These are phyloP conservation scores for Teleogryllus occipitalis DNA, from an alignment of 1,140 invertebrate genomes.

Conservation along the genomic window DNA sequence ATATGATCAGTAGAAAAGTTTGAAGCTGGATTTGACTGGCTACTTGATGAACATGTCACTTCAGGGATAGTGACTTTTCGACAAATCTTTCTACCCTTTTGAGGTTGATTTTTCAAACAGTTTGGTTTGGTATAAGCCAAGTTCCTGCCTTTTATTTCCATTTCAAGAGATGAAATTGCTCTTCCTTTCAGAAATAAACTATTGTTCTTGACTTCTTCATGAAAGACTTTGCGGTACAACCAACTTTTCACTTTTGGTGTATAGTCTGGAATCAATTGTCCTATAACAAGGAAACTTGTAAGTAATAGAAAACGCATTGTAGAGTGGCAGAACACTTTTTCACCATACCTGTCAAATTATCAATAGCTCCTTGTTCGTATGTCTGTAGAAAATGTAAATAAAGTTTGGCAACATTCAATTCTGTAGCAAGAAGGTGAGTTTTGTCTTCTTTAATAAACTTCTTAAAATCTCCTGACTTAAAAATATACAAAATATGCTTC, in stretches of 20 bases:
- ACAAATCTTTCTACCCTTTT: too few relatives aligned
- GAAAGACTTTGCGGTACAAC: slow-evolving; percentile 20
- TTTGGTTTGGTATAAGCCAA: not conserved
- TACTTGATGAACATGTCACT: too few relatives aligned
- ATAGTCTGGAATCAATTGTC: slow-evolving; percentile 15
- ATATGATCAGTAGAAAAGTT: too few relatives aligned
- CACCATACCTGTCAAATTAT: slow-evolving; percentile 2
- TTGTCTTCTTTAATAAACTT: slow-evolving; percentile 44
- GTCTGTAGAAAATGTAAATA: slow-evolving; percentile 16
- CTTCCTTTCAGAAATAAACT: not conserved
- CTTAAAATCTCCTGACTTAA: slow-evolving; percentile 42
- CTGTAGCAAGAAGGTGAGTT: slow-evolving; percentile 11
- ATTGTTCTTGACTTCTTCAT: slow-evolving; percentile 17
- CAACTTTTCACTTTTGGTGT: slow-evolving; percentile 18
- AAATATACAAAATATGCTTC: slow-evolving; percentile 44
- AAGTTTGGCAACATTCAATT: slow-evolving; percentile 20
- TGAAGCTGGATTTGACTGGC: too few relatives aligned
- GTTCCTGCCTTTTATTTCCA: not conserved
- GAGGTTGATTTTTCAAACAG: not conserved
- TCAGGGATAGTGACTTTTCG: too few relatives aligned
- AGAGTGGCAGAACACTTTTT: too few relatives aligned
- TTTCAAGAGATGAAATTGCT: not conserved
- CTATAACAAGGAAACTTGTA: not conserved
- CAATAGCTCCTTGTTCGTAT: slow-evolving; percentile 15
- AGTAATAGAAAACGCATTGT: too few relatives aligned